A percentile compares a stretch with the other conserved stretches of the same genome.
phyloP scores from a whole-genome alignment of 2,113 vertebrate genomes.

The Pao palembangensis region DNA sequence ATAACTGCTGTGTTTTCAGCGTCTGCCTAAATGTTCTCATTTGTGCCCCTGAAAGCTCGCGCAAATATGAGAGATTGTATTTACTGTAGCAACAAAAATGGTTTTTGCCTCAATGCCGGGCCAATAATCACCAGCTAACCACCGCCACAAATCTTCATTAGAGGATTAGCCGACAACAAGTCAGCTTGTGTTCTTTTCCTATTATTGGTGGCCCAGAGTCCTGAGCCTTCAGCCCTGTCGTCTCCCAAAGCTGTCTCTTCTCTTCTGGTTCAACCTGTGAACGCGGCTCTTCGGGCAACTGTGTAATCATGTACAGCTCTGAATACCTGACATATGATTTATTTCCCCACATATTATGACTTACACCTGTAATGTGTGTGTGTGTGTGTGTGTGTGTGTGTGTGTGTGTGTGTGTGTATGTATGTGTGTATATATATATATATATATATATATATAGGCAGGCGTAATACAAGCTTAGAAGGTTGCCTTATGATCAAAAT shows the following conservation, averaged over 20 bases:
- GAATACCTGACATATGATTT: background rate
- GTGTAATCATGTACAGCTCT: no score
- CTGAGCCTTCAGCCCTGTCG: constrained; percentile 23
- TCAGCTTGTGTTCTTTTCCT: constrained; percentile 65
- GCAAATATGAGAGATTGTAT: constrained; percentile 58
- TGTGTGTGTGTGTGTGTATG: no score
- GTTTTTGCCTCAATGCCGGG: constrained; percentile 53
- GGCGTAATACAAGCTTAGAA: no score
- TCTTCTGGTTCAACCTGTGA: constrained; percentile 40
- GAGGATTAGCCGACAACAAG: constrained; percentile 65
- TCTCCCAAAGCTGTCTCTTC: constrained; percentile 39
- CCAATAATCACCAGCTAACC: constrained; percentile 67
- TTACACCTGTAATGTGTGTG: background rate
- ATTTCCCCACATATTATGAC: background rate
- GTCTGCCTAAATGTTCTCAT: constrained; percentile 33
- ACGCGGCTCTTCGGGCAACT: constrained; percentile 1
- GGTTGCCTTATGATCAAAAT: no score
- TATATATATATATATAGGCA: no score
- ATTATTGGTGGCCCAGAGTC: constrained; percentile 41
- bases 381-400: no score
- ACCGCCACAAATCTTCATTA: constrained; percentile 75
- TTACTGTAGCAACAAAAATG: constrained; percentile 54
- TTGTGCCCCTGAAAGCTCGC: constrained; percentile 43
- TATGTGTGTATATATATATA: no score
- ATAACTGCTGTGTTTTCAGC: constrained; percentile 8